A percentile compares a stretch with the other conserved stretches of the same genome.
Conservation (phyloP, 2,888 invertebrate genomes). For the Heliconius charithonia region DNA sequence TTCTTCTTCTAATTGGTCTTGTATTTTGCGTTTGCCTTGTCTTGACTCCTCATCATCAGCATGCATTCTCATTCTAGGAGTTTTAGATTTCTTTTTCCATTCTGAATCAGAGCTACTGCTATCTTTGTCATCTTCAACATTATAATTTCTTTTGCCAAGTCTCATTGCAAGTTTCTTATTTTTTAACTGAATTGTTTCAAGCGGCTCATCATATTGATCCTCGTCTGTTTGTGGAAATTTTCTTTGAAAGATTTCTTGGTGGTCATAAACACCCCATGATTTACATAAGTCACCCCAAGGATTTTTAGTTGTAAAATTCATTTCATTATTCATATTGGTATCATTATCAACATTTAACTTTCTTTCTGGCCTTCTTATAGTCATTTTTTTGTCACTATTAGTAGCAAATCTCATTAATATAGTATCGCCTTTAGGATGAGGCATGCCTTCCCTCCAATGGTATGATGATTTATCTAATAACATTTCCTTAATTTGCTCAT, state of each 20-base stretch:
- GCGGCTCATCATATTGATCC: constrained; percentile 57
- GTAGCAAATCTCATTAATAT: constrained; percentile 90
- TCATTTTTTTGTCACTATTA: constrained; percentile 87
- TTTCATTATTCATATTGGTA: constrained; percentile 64
- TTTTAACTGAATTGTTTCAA: constrained; percentile 61
- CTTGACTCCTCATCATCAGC: constrained; percentile 93
- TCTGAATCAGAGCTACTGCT: constrained; percentile 80
- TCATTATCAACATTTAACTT: constrained; percentile 55
- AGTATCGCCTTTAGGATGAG: constrained; percentile 86
- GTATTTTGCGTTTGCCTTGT: constrained; percentile 62
- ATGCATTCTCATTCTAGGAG: constrained; percentile 92
- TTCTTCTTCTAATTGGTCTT: constrained; percentile 49
- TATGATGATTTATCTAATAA: constrained; percentile 84
- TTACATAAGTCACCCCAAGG: constrained; percentile 89
- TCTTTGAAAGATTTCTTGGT: constrained; percentile 81
- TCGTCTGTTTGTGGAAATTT: constrained; percentile 65
- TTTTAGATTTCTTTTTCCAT: constrained; percentile 85
- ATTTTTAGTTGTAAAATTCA: constrained; percentile 76
- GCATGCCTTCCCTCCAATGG: constrained; percentile 89
- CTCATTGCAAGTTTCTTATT: constrained; percentile 74
- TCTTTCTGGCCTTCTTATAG: constrained; percentile 74
- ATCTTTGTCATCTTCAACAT: constrained; percentile 68
- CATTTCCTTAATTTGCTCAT: constrained; percentile 69
- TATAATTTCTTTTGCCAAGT: constrained; percentile 66
- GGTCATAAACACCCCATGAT: constrained; percentile 87